These are phyloP conservation scores for Chrysomallon squamiferum DNA, from an alignment of 1,140 invertebrate genomes.

Conservation along the genomic window DNA sequence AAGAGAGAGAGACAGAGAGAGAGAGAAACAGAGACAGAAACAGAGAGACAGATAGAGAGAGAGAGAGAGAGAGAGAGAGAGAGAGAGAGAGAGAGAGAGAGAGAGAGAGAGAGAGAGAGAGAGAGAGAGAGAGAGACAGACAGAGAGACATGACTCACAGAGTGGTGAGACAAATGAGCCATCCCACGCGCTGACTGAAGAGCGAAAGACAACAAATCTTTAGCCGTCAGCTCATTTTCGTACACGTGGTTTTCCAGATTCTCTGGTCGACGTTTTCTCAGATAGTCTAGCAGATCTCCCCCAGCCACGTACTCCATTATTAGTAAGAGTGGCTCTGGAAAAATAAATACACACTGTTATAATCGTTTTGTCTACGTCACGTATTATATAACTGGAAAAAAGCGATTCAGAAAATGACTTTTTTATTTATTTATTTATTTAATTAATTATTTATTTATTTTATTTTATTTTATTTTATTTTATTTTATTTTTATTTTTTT, in stretches of 20 bases:
- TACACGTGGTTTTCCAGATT: background rate
- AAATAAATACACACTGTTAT: too few species aligned
- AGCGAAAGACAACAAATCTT: constrained; percentile 38
- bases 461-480: too few species aligned
- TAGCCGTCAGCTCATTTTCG: constrained; percentile 16
- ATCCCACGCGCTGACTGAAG: constrained; percentile 38
- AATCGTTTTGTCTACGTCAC: too few species aligned
- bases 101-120: constrained; percentile 7
- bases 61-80: background rate
- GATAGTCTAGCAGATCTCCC: constrained; percentile 39
- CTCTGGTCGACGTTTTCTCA: constrained; percentile 31
- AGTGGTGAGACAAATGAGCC: constrained; percentile 26
- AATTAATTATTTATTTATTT: too few species aligned
- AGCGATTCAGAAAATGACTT: too few species aligned
- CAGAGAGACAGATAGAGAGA: too few species aligned
- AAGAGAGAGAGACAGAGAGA: background rate
- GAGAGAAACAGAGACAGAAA: too few species aligned
- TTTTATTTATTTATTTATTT: too few species aligned
- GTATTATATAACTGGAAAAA: too few species aligned
- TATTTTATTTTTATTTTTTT: too few species aligned
- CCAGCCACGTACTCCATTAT: constrained; percentile 47
- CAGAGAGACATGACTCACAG: constrained; percentile 34
- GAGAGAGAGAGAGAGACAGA: constrained; percentile 20
- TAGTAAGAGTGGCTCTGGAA: constrained; percentile 43
- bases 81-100: background rate